Percentiles rank a stretch among this genome's conserved stretches.
These are phyloP conservation scores for Lasioglossum figueresi DNA, from an alignment of 2,888 invertebrate genomes.

Conservation along the genomic window DNA sequence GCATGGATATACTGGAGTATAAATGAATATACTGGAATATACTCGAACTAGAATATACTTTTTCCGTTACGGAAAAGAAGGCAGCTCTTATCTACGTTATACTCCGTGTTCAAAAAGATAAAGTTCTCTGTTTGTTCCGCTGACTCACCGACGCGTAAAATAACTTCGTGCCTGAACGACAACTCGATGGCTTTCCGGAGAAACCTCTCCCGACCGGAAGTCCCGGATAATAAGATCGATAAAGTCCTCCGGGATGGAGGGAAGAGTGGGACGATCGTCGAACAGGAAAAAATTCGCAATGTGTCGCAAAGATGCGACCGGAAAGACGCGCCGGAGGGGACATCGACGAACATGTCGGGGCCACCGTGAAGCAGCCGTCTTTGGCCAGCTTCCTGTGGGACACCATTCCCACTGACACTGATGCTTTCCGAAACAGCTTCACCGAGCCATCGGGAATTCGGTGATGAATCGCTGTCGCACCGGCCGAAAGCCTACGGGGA, in stretches of 20 bases:
- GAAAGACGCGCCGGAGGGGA: slow-evolving; percentile 19
- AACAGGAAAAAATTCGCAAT: slow-evolving; percentile 24
- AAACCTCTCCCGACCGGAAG: neutral
- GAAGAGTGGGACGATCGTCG: neutral
- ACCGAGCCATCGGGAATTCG: slow-evolving; percentile 12
- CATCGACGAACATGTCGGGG: slow-evolving; percentile 25
- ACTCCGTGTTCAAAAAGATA: neutral
- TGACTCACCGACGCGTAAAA: neutral
- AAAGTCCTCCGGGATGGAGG: slow-evolving; percentile 35
- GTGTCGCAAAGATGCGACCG: slow-evolving; percentile 11
- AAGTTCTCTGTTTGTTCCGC: neutral
- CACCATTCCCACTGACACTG: slow-evolving; percentile 5
- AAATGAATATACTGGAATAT: too few relatives aligned
- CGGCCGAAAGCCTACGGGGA: neutral
- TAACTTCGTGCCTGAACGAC: neutral
- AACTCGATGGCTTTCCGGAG: neutral
- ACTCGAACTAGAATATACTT: too few relatives aligned
- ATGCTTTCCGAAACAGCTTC: neutral
- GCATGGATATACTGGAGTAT: too few relatives aligned
- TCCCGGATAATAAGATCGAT: slow-evolving; percentile 10
- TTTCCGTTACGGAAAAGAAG: neutral
- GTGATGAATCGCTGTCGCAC: neutral
- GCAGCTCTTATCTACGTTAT: neutral
- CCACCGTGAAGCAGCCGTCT: slow-evolving; percentile 25
- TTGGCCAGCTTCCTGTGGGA: slow-evolving; percentile 33